phyloP scores from a whole-genome alignment of 1,140 invertebrate genomes.

The Tribolium madens region DNA sequence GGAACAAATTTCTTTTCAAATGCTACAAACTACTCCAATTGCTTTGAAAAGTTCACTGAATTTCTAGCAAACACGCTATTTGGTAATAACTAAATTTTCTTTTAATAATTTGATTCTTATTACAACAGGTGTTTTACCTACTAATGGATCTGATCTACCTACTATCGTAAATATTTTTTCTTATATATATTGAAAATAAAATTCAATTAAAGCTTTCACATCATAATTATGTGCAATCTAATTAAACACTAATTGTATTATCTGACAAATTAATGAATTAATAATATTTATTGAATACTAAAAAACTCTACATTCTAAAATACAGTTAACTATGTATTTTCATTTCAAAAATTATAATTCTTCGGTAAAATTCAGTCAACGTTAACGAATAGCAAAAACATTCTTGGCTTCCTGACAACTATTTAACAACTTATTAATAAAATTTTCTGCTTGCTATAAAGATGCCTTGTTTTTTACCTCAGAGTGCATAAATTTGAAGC shows the following conservation, averaged over 20 bases:
- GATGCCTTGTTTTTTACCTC: neutral
- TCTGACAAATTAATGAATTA: neutral
- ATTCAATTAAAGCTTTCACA: neutral
- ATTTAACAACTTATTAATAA: neutral
- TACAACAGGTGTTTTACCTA: neutral
- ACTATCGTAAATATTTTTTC: too few relatives aligned
- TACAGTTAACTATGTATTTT: neutral
- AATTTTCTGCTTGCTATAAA: neutral
- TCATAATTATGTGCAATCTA: neutral
- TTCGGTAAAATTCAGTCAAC: neutral
- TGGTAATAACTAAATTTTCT: conserved; percentile 18
- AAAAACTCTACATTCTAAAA: neutral
- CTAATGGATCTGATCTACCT: too few relatives aligned
- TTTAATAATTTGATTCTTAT: conserved; percentile 7
- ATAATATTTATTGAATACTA: neutral
- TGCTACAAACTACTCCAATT: conserved; percentile 5
- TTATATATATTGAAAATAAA: too few relatives aligned
- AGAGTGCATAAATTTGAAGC: neutral
- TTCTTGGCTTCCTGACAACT: neutral
- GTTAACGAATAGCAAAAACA: neutral
- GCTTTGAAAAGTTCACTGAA: conserved; percentile 2
- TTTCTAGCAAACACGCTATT: neutral
- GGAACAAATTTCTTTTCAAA: neutral
- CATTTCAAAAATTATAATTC: neutral
- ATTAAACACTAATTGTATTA: neutral